phyloP scores from a whole-genome alignment of 2,888 invertebrate species.

The Plagodis dolabraria region DNA sequence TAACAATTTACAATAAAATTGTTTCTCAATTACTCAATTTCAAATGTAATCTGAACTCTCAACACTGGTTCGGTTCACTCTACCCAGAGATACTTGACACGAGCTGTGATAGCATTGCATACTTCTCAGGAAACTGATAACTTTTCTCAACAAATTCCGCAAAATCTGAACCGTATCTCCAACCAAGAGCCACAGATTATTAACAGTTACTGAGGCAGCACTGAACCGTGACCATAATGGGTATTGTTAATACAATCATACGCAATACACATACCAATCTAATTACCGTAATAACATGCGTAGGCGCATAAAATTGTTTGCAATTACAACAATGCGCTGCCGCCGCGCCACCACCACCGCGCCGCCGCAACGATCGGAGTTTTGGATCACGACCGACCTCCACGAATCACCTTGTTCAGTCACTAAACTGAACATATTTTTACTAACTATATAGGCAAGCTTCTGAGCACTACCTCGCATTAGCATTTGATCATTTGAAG shows the following conservation, averaged over 20 bases:
- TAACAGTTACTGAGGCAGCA: background rate
- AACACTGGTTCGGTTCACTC: no score
- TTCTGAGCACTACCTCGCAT: no score
- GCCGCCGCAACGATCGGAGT: background rate
- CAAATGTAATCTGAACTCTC: no score
- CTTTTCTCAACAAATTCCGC: background rate
- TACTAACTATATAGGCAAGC: no score
- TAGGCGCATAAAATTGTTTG: conserved; percentile 16
- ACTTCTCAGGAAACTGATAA: no score
- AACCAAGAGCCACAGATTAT: background rate
- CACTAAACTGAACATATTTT: conserved; percentile 4
- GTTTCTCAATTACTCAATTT: no score
- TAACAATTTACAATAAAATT: no score
- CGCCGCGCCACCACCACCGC: background rate
- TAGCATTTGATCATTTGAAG: no score
- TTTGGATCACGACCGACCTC: conserved; percentile 31
- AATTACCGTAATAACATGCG: conserved; percentile 16
- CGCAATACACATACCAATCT: conserved; percentile 12
- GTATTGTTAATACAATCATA: conserved; percentile 1
- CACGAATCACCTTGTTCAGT: conserved; percentile 9
- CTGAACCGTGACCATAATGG: conserved; percentile 11
- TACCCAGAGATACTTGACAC: no score
- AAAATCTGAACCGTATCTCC: background rate
- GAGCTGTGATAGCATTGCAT: no score
- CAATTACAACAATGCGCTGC: conserved; percentile 7